Evolutionary conservation across 2,888 invertebrate species (phyloP), one percentile per base, ranked within the genome.

Genomic region (Aphodius granarius): DNA sequence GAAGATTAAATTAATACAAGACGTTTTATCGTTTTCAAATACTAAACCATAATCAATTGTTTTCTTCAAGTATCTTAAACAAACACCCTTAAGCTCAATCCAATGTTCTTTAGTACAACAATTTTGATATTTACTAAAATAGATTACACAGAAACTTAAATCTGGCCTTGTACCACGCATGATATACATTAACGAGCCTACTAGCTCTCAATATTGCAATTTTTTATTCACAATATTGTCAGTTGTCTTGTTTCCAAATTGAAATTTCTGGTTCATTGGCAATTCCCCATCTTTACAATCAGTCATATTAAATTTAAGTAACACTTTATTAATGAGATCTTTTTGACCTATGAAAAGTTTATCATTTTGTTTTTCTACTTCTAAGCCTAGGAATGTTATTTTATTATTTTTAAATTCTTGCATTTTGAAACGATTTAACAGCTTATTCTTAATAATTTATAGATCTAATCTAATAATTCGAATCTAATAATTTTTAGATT

Each of bases 181-280:
- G 5, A 77, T 6, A 73, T 77, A 79, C 78, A 78, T 79, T 23
- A 79, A 62, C 63, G 72, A 73, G 15, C 80, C 79, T 68, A 80
- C 76, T 20, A 80, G 15, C 75, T 80, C 73, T 71, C 79, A 62
- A 62, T 73, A 68, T 19, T 76, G 75, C 68, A 68, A 17, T 9
- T 78, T 78, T n/a, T 6, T 5, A 72, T 23, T 62, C 9, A 20
- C 4, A 18, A n/a, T n/a, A n/a, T n/a, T n/a, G n/a, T 5, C 20
- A 9, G 68, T 23, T 23, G 4, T 9, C 1, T 9, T n/a, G 43
- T 72, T 17, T 62, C 15, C 20, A 15, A 72, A 64, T 21, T 72
- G 63, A 17, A 74, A 63, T 68, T 74, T 75, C 16, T 22, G 21
- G 68, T 73, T 66, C 19, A 73, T 62, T 13, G 76, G 71, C 64